These are phyloP conservation scores for Alauda arvensis DNA, from an alignment of 2,797 vertebrate genomes.

Conservation along the genomic window DNA sequence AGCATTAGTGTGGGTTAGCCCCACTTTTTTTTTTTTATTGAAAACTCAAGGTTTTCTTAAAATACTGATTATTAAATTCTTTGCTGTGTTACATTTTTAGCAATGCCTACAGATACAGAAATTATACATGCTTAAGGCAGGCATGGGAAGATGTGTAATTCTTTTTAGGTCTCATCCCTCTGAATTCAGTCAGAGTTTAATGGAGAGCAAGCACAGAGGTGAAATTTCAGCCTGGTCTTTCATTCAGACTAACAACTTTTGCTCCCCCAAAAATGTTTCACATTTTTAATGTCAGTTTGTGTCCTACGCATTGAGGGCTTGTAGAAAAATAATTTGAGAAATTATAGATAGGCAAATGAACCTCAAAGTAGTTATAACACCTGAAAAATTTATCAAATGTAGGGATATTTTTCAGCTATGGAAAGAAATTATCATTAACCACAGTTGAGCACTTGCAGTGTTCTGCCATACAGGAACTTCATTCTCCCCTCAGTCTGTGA, in stretches of 20 bases:
- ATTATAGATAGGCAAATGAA: background rate
- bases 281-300: background rate
- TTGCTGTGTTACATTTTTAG: background rate
- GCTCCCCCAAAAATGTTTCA: background rate
- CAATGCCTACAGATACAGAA: background rate
- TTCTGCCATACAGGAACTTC: slow-evolving; percentile 10
- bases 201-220: background rate
- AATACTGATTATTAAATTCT: background rate
- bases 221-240: background rate
- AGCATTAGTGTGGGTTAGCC: background rate
- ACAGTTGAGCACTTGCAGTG: background rate
- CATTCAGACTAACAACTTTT: background rate
- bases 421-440: background rate
- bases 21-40: background rate
- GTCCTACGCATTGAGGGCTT: background rate
- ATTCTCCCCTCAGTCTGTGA: slow-evolving; percentile 3
- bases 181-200: background rate
- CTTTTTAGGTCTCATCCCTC: background rate
- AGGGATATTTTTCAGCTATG: background rate
- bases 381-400: slow-evolving; percentile 6
- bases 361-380: background rate
- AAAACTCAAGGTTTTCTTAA: background rate
- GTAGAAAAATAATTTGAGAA: background rate
- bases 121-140: background rate
- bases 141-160: background rate